Percentiles rank a stretch among this genome's conserved stretches.
Evolutionary conservation across 2,888 invertebrate species (phyloP).

Genomic region (Noctuana brunneofusca): DNA sequence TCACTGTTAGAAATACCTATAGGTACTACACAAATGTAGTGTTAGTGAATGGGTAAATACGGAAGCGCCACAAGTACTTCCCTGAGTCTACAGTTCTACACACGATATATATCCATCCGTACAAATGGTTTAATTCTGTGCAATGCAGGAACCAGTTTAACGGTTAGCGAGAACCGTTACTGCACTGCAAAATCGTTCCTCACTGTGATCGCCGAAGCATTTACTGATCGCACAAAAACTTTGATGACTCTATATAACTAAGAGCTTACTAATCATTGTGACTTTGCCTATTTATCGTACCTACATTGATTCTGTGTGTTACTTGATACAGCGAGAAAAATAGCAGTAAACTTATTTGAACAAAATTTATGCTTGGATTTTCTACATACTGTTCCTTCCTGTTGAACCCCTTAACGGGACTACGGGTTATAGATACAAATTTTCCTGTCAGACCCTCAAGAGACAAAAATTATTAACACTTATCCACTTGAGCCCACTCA

Average conservation of each 20-base stretch:
- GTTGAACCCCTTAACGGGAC: no score
- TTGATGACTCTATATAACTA: constrained; percentile 29
- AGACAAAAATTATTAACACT: no score
- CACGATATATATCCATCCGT: constrained; percentile 48
- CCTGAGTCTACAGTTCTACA: constrained; percentile 41
- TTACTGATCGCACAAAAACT: constrained; percentile 31
- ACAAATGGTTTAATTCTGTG: constrained; percentile 52
- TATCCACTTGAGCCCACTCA: no score
- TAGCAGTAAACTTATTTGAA: constrained; percentile 9
- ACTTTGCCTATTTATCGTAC: constrained; percentile 16
- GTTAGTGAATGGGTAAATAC: constrained; percentile 40
- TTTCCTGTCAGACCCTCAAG: no score
- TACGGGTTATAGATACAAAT: no score
- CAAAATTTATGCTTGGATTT: neutral
- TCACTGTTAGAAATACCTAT: neutral
- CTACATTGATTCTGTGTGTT: constrained; percentile 22
- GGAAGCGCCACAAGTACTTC: constrained; percentile 49
- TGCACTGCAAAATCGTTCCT: constrained; percentile 64
- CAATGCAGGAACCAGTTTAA: constrained; percentile 64
- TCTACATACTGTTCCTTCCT: no score
- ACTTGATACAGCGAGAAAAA: constrained; percentile 13
- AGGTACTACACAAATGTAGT: constrained; percentile 1
- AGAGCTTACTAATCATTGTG: constrained; percentile 11
- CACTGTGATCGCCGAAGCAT: constrained; percentile 45
- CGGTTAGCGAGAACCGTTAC: constrained; percentile 67